phyloP scores from a whole-genome alignment of 1,140 invertebrate genomes.

The Drosophila kanapiae region DNA sequence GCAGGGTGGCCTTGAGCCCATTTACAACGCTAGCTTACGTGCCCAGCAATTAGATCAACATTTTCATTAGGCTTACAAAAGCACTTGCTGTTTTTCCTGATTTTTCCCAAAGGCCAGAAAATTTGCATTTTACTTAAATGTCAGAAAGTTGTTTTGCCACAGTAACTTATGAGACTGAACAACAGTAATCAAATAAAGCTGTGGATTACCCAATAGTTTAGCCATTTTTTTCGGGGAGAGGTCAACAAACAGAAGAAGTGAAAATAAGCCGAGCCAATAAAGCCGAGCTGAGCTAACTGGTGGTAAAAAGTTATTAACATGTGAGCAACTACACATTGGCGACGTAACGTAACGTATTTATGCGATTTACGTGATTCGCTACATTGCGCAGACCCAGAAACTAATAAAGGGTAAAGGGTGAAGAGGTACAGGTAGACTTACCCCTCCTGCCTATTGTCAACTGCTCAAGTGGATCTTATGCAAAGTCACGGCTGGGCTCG shows the following conservation, averaged over 20 bases:
- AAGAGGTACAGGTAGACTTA: background rate
- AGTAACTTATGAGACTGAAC: too few relatives aligned
- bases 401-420: constrained; percentile 26
- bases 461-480: constrained; percentile 68
- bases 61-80: constrained; percentile 44
- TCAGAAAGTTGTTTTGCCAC: constrained; percentile 15
- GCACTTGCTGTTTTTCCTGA: constrained; percentile 23
- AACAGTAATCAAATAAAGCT: constrained; percentile 37
- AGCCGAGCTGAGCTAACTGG: constrained; percentile 7
- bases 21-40: constrained; percentile 52
- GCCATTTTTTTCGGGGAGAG: constrained; percentile 25
- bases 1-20: constrained; percentile 47
- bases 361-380: constrained; percentile 69
- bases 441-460: constrained; percentile 51
- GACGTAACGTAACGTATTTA: constrained; percentile 73
- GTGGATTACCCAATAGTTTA: constrained; percentile 56
- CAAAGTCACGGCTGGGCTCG: constrained; percentile 75
- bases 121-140: constrained; percentile 40
- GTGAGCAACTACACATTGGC: constrained; percentile 23
- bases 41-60: constrained; percentile 58
- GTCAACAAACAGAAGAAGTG: constrained; percentile 57
- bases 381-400: constrained; percentile 51
- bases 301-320: constrained; percentile 44
- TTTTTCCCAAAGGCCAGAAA: constrained; percentile 18
- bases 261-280: constrained; percentile 76